These are phyloP conservation scores for Hirtodrosophila alboralis DNA, from an alignment of 2,888 invertebrate genomes.

Conservation along the genomic window DNA sequence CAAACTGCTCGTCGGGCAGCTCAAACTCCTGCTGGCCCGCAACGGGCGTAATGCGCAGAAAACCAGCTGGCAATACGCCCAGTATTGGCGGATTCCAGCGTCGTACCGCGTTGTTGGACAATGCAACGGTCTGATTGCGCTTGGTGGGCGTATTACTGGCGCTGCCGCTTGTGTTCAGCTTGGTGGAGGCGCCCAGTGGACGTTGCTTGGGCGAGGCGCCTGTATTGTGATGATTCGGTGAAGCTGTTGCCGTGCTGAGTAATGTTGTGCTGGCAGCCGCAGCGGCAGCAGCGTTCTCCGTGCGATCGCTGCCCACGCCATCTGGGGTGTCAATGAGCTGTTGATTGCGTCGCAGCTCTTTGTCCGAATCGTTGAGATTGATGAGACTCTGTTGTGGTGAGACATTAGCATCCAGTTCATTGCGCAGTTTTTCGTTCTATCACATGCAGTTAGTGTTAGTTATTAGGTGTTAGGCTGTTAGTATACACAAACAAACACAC, in stretches of 20 bases:
- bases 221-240: slow-evolving; percentile 76
- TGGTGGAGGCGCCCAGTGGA: slow-evolving; percentile 59
- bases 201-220: slow-evolving; percentile 84
- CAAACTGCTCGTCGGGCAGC: slow-evolving; percentile 93
- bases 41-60: slow-evolving; percentile 86
- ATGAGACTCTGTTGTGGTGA: slow-evolving; percentile 82
- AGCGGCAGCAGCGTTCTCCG: slow-evolving; percentile 20
- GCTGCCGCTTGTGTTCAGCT: slow-evolving; percentile 42
- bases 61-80: slow-evolving; percentile 91
- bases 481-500: slow-evolving; percentile 66
- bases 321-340: slow-evolving; percentile 80
- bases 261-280: slow-evolving; percentile 42
- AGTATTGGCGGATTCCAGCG: slow-evolving; percentile 93
- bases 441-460: slow-evolving; percentile 66
- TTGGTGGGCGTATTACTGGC: slow-evolving; percentile 74
- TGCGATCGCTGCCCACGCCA: slow-evolving; percentile 39
- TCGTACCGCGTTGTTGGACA: slow-evolving; percentile 43
- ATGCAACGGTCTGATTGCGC: slow-evolving; percentile 45
- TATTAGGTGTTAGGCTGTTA: slow-evolving; percentile 57
- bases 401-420: slow-evolving; percentile 87
- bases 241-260: slow-evolving; percentile 64
- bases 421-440: slow-evolving; percentile 89
- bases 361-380: slow-evolving; percentile 73
- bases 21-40: slow-evolving; percentile 85
- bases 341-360: slow-evolving; percentile 59